phyloP scores from a whole-genome alignment of 1,140 invertebrate species.

The Saxidomus purpurata region DNA sequence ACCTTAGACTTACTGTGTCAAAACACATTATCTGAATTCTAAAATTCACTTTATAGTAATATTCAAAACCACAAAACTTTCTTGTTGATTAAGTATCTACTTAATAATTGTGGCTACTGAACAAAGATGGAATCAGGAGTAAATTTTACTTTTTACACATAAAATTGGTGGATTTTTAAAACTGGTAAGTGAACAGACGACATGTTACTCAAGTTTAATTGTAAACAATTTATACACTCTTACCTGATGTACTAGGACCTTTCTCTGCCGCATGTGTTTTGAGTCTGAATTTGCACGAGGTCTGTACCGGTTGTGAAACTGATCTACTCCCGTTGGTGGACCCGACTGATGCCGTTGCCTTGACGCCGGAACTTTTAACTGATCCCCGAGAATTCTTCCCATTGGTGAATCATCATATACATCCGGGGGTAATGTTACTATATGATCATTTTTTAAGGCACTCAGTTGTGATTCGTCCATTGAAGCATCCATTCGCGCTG shows the following conservation, averaged over 20 bases:
- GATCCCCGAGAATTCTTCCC: constrained; percentile 82
- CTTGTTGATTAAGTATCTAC: too few relatives aligned
- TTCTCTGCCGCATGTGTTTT: constrained; percentile 69
- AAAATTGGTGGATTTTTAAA: too few relatives aligned
- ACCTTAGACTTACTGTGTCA: too few relatives aligned
- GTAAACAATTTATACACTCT: too few relatives aligned
- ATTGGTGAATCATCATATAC: constrained; percentile 74
- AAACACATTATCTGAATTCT: too few relatives aligned
- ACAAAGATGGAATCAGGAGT: too few relatives aligned
- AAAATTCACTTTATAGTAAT: too few relatives aligned
- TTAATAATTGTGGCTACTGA: too few relatives aligned
- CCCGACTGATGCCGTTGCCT: constrained; percentile 78
- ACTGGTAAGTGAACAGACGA: too few relatives aligned
- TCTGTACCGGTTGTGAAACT: constrained; percentile 81
- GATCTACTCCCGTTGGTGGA: constrained; percentile 71
- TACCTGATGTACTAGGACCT: constrained; percentile 70
- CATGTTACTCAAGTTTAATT: too few relatives aligned
- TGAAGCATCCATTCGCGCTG: constrained; percentile 78
- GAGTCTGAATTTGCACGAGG: constrained; percentile 83
- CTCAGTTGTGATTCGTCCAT: constrained; percentile 80
- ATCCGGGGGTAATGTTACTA: constrained; percentile 15
- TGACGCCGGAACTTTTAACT: constrained; percentile 71
- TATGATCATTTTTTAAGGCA: constrained; percentile 68
- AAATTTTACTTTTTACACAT: too few relatives aligned
- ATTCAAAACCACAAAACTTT: too few relatives aligned